These are phyloP conservation scores for Phymatocera aterrima DNA, from an alignment of 2,888 invertebrate genomes.

Conservation along the genomic window DNA sequence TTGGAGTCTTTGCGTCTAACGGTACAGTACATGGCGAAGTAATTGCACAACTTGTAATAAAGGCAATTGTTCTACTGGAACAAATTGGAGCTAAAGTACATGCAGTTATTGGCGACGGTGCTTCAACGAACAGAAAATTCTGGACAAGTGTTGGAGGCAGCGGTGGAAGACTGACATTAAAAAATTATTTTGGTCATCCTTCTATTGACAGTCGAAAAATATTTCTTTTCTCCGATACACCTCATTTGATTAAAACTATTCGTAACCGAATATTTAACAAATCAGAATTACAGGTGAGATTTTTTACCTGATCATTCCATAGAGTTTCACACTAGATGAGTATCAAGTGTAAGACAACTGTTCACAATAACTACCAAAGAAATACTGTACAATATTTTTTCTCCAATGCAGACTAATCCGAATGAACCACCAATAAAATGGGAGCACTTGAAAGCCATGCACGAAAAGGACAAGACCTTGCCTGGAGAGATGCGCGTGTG, in stretches of 20 bases:
- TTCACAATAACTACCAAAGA: too few relatives aligned
- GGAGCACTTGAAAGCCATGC: background rate
- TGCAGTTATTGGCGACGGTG: conserved; percentile 27
- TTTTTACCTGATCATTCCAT: too few relatives aligned
- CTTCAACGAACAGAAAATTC: conserved; percentile 54
- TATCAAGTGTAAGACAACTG: too few relatives aligned
- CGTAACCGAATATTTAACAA: conserved; percentile 46
- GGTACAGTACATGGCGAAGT: background rate
- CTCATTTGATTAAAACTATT: conserved; percentile 52
- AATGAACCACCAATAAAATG: conserved; percentile 5
- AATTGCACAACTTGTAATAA: conserved; percentile 13
- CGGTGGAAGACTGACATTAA: conserved; percentile 39
- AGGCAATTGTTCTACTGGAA: conserved; percentile 17
- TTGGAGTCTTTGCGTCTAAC: background rate
- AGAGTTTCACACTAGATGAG: too few relatives aligned
- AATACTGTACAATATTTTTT: too few relatives aligned
- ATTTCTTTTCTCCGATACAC: conserved; percentile 55
- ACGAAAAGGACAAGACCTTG: background rate
- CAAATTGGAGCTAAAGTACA: conserved; percentile 30
- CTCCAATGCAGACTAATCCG: background rate
- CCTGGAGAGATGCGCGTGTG: conserved; percentile 30
- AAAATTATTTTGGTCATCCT: conserved; percentile 50
- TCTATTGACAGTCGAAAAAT: conserved; percentile 47
- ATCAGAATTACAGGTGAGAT: conserved; percentile 27
- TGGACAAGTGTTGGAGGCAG: conserved; percentile 50